phyloP scores from a whole-genome alignment of 2,888 invertebrate genomes.

The Molanna angustata region DNA sequence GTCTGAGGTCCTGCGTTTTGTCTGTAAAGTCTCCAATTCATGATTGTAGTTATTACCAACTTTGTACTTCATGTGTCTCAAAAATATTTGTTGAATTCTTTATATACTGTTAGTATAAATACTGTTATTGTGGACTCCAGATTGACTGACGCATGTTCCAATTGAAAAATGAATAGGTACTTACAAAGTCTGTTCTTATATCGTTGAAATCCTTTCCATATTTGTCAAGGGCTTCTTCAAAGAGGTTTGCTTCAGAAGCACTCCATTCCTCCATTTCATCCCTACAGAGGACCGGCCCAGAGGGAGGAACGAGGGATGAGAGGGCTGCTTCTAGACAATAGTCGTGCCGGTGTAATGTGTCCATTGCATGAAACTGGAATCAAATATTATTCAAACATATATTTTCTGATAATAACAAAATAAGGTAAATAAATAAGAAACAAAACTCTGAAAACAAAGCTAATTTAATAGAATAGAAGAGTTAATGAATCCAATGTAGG shows the following conservation, averaged over 20 bases:
- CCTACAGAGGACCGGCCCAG: constrained; percentile 93
- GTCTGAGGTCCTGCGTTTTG: no score
- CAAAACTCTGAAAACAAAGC: no score
- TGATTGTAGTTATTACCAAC: no score
- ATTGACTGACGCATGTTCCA: not conserved
- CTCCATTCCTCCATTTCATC: constrained; percentile 99
- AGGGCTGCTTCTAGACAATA: constrained; percentile 92
- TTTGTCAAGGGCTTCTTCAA: constrained; percentile 97
- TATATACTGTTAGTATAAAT: no score
- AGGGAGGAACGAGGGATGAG: constrained; percentile 89
- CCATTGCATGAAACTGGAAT: constrained; percentile 94
- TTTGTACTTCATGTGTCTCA: no score
- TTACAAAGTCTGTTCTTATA: constrained; percentile 95
- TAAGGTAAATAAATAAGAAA: not conserved
- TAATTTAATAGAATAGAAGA: no score
- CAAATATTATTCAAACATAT: constrained; percentile 30
- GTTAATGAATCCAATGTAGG: no score
- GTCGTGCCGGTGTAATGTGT: constrained; percentile 87
- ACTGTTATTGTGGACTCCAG: not conserved
- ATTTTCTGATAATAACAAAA: not conserved
- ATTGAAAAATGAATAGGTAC: constrained; percentile 41
- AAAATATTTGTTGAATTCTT: no score
- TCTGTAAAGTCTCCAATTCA: no score
- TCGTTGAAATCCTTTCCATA: constrained; percentile 99
- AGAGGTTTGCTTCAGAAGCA: constrained; percentile 97